A percentile compares a stretch with the other conserved stretches of the same genome.
Conservation (phyloP, 2,888 invertebrate genomes). For the Lordiphosa andalusiaca region DNA sequence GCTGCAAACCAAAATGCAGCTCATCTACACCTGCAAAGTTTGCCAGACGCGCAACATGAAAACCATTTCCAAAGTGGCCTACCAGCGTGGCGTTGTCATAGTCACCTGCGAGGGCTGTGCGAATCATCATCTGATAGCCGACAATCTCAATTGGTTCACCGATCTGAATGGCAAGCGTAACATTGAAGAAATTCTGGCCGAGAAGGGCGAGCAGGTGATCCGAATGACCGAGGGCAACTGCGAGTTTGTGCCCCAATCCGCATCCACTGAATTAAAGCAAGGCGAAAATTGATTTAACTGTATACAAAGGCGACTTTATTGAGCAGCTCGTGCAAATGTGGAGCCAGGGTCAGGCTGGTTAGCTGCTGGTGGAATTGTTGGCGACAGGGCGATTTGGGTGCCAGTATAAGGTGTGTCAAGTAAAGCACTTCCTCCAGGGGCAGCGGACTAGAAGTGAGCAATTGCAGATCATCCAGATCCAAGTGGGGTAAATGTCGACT, state of each 20-base stretch:
- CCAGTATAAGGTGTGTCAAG: slow-evolving; percentile 49
- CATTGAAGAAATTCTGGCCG: slow-evolving; percentile 93
- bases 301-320: slow-evolving; percentile 65
- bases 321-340: slow-evolving; percentile 38
- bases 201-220: slow-evolving; percentile 91
- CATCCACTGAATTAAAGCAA: slow-evolving; percentile 8
- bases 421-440: slow-evolving; percentile 46
- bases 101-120: slow-evolving; percentile 92
- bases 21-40: slow-evolving; percentile 94
- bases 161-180: slow-evolving; percentile 89
- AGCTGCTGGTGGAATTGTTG: slow-evolving; percentile 32
- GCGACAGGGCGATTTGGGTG: slow-evolving; percentile 48
- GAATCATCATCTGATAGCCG: slow-evolving; percentile 96
- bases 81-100: slow-evolving; percentile 94
- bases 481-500: slow-evolving; percentile 36
- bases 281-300: slow-evolving; percentile 35
- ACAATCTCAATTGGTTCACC: slow-evolving; percentile 96
- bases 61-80: slow-evolving; percentile 91
- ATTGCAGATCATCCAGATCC: slow-evolving; percentile 46
- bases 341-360: slow-evolving; percentile 8
- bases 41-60: slow-evolving; percentile 89
- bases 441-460: background rate
- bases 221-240: slow-evolving; percentile 77
- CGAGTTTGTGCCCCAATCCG: slow-evolving; percentile 45
- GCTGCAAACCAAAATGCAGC: slow-evolving; percentile 83